phyloP scores from a whole-genome alignment of 2,113 vertebrate genomes.

The Syngnathus floridae region DNA sequence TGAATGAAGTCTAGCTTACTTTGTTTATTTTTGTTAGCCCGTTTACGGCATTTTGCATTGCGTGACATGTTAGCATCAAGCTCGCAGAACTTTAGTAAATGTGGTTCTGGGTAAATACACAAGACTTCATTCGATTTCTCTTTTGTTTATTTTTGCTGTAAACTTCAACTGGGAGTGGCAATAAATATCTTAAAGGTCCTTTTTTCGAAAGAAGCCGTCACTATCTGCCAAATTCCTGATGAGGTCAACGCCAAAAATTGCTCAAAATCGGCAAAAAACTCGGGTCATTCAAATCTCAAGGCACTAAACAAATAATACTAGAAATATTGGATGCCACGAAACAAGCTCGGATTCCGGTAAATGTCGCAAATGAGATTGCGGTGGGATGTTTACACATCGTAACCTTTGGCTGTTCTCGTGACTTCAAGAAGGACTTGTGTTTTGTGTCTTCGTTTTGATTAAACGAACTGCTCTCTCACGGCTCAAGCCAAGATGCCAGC shows the following conservation, averaged over 20 bases:
- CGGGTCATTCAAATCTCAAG: no score
- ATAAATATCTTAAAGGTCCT: background rate
- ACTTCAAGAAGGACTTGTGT: background rate
- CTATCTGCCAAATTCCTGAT: no score
- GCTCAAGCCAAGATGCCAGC: conserved; percentile 53
- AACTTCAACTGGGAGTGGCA: background rate
- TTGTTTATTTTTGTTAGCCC: no score
- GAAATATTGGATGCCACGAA: background rate
- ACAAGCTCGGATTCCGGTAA: background rate
- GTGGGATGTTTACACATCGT: background rate
- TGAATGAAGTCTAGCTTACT: background rate
- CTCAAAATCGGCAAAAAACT: background rate
- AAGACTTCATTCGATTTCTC: background rate
- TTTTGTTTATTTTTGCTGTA: background rate
- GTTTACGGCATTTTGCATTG: no score
- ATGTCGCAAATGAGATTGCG: background rate
- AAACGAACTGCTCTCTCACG: conserved; percentile 54
- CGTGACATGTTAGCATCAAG: background rate
- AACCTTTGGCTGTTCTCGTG: conserved; percentile 1
- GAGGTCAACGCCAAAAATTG: no score
- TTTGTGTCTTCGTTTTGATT: conserved; percentile 12
- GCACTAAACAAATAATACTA: no score
- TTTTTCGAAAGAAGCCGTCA: no score
- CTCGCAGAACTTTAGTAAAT: background rate
- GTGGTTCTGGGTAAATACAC: background rate